Evolutionary conservation across 1,140 invertebrate species (phyloP), one percentile per base, ranked within the genome.

Genomic region (Vanessa atalanta): DNA sequence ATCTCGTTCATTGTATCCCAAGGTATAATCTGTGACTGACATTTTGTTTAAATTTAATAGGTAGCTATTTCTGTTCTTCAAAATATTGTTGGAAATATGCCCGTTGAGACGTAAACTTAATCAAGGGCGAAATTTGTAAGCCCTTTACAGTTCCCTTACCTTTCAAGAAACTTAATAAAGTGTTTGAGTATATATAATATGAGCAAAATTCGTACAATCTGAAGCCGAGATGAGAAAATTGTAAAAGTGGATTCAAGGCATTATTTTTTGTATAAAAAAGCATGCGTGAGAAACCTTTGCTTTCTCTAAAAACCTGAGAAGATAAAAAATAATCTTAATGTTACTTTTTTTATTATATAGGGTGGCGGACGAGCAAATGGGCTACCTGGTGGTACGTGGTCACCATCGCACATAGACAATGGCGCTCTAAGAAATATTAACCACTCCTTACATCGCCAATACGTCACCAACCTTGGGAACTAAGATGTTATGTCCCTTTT

Each of bases 51-150:
- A 51, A 51, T 13, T 51, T 51, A 51, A 51, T 51, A 51, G 4
- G 48, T 51, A 15, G 13, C 48, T 51, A 51, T 51, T 51, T 51
- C 14, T 51, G 48, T 51, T 12, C 48, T n/a, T n/a, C n/a, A 14
- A 51, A 51, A 51, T 51, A 51, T 51, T 51, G 48, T n/a, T 51
- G 4, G 48, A 14, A 51, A 15, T 51, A 51, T n/a, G 48, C 48
- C 48, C 48, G 48, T n/a, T 51, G 48, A 51, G 48, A 51, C 48
- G 37, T 20, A 20, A 55, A 55, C 15, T 55, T 55, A 55, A 55
- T 55, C 51, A 55, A 55, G 51, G 51, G n/a, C 16, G 51, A 55
- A 55, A 23, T 55, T 7, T n/a, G 51, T 55, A 55, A 55, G 51
- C 51, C 51, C 51, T 16, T 57, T 23, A 51, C 12, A 51, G 48